A percentile compares a stretch with the other conserved stretches of the same genome.
These are phyloP conservation scores for Sinonovacula constricta DNA, from an alignment of 1,140 invertebrate species.

Conservation along the genomic window DNA sequence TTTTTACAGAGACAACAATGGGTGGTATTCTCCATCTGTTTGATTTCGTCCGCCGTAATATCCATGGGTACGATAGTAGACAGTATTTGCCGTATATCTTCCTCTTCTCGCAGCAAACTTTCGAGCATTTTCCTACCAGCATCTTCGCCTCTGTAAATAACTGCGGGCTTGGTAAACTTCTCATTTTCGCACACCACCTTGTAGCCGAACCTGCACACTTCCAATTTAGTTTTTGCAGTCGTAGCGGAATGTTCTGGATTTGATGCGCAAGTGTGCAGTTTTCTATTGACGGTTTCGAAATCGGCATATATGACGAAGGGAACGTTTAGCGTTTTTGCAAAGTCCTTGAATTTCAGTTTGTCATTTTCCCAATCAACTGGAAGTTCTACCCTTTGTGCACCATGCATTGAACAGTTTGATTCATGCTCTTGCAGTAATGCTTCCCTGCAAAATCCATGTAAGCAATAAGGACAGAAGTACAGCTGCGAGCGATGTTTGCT, in stretches of 20 bases:
- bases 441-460: constrained; percentile 14
- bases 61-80: constrained; percentile 7
- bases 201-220: constrained; percentile 10
- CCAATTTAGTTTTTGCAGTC: neutral
- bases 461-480: constrained; percentile 7
- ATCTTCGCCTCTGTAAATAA: constrained; percentile 3
- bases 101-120: constrained; percentile 1
- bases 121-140: neutral
- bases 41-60: neutral
- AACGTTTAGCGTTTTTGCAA: neutral
- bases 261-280: neutral
- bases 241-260: constrained; percentile 13
- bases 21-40: neutral
- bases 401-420: neutral
- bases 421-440: constrained; percentile 4
- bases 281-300: constrained; percentile 1
- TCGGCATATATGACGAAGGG: neutral
- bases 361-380: constrained; percentile 1
- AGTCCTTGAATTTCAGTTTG: neutral
- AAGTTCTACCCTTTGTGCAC: neutral
- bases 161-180: constrained; percentile 3
- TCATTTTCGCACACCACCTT: constrained; percentile 9
- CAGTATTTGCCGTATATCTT: constrained; percentile 8
- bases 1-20: constrained; percentile 43
- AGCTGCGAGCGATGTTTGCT: neutral